phyloP scores from a whole-genome alignment of 2,888 invertebrate genomes.

The Ormyrus labotus region DNA sequence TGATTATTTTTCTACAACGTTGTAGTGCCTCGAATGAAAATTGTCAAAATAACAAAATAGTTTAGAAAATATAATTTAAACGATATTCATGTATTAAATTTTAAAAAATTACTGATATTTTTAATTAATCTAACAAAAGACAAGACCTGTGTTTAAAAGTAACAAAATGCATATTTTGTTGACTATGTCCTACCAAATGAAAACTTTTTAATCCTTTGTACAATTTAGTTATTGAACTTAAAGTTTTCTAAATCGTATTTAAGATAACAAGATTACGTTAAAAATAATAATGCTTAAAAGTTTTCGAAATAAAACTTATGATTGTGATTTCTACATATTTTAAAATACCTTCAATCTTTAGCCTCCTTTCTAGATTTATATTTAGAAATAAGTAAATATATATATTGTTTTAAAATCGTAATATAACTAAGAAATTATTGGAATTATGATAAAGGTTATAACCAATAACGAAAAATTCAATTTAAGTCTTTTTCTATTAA shows the following conservation, averaged over 20 bases:
- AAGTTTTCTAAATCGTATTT: slow-evolving; percentile 16
- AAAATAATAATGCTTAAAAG: slow-evolving; percentile 15
- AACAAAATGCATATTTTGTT: background rate
- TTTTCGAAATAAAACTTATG: slow-evolving; percentile 37
- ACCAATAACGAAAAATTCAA: too few species aligned
- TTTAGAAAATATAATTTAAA: too few species aligned
- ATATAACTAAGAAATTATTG: too few species aligned
- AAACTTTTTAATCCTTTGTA: background rate
- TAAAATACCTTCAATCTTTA: background rate
- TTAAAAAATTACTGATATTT: too few species aligned
- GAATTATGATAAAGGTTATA: too few species aligned
- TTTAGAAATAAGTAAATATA: too few species aligned
- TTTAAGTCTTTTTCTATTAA: too few species aligned
- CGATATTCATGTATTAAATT: too few species aligned
- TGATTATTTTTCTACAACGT: background rate
- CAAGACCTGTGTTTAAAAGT: background rate
- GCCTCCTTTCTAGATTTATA: slow-evolving; percentile 13
- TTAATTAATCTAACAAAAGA: background rate
- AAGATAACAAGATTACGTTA: slow-evolving; percentile 24
- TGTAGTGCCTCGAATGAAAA: background rate
- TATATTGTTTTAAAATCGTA: too few species aligned
- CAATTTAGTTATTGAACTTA: background rate
- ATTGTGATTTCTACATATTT: too few species aligned
- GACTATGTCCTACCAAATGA: background rate
- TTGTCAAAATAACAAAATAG: too few species aligned